Base-by-base conservation (phyloP, 1,140 invertebrate genomes). In the Musca vetustissima region DNA sequence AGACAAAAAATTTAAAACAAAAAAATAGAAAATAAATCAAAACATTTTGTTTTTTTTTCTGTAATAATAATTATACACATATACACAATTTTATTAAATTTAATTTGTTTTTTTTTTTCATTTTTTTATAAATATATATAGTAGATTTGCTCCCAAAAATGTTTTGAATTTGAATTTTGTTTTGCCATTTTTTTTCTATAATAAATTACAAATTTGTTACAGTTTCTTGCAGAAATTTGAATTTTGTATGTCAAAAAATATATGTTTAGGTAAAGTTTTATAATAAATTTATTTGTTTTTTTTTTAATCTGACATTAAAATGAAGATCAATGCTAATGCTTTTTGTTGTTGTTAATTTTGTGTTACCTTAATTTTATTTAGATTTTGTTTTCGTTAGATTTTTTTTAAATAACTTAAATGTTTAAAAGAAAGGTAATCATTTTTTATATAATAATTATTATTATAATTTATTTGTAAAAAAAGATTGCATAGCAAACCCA, bases 121-220 rank as follows among this genome's bases (percentile, higher is more conserved):
- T 53, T 55, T 64, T n/a, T n/a, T 47, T 66, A 15, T 53, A 48
- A 65, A 69, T 32, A 57, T 43, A 52, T 68, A 68, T 64, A 66
- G 53, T 64, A 55, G 53, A 69, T 66, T 69, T 66, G 64, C 19
- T 69, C 52, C 68, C 64, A 28, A 65, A 69, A 69, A 69, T 66
- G 25, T 69, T 47, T 52, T 50, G 48, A 68, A 64, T 64, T 64
- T 69, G 49, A 28, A 65, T 21, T 32, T 32, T 64, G 32, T 43
- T 43, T 43, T 68, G 52, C 49, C 57, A 6, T 69, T 64, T 22
- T 61, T 14, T 28, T 25, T 24, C 25, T 57, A 57, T 28, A 57
- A 57, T 57, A 57, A 28, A 15, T 61, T 61, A 61, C 19, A 36
- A 32, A 55, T 61, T 19, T 7, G 36, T 17, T 19, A 19, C 36